A percentile compares a stretch with the other conserved stretches of the same genome.
Evolutionary conservation across 2,113 vertebrate genomes (phyloP).

Genomic region (Pedionomus torquatus): DNA sequence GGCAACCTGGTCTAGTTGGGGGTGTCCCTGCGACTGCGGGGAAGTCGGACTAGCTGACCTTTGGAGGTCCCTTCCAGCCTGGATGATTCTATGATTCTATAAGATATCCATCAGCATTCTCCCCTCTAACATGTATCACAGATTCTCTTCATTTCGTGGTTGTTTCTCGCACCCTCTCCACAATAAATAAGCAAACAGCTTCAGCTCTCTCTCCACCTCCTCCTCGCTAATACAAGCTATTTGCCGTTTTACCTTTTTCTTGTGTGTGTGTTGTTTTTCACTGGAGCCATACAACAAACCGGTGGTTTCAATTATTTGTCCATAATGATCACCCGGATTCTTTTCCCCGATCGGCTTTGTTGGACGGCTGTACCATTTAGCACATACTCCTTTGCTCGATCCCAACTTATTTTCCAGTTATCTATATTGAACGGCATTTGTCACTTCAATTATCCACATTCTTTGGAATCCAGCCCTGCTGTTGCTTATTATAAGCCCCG

Average conservation of each 20-base stretch:
- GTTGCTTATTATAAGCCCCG: neutral
- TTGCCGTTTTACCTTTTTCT: neutral
- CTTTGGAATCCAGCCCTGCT: constrained; percentile 14
- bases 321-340: neutral
- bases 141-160: neutral
- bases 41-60: too few species aligned
- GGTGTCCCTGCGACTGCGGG: too few species aligned
- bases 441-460: constrained; percentile 33
- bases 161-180: neutral
- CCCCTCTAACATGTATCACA: neutral
- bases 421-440: constrained; percentile 12
- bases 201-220: neutral
- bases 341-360: neutral
- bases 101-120: neutral
- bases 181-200: neutral
- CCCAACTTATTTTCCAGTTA: constrained; percentile 35
- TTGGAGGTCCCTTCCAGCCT: too few species aligned
- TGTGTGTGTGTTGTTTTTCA: neutral
- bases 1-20: too few species aligned
- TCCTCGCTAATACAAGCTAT: neutral
- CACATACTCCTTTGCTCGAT: neutral
- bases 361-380: neutral
- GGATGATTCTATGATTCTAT: too few species aligned
- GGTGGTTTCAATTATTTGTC: constrained; percentile 18
- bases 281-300: neutral